Conservation (phyloP, 2,888 invertebrate species). For the Drosophila longiperda region DNA sequence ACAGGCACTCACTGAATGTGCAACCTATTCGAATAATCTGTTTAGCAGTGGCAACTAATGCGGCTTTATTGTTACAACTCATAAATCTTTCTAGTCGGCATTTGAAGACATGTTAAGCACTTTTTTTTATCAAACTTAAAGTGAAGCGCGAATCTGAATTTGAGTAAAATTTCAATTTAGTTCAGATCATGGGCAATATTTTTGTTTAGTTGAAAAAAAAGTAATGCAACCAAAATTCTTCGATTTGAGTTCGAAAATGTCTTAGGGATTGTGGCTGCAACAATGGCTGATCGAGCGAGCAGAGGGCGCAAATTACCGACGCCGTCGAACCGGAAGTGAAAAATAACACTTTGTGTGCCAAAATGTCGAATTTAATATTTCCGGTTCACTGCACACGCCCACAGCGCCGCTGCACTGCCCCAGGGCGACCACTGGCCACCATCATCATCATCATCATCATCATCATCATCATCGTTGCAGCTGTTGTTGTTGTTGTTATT, state of each 20-base stretch:
- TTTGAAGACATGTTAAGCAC: not conserved
- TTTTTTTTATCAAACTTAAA: not conserved
- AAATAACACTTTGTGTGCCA: constrained; percentile 66
- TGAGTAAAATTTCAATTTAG: not conserved
- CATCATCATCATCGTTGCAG: not conserved
- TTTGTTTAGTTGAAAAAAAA: not conserved
- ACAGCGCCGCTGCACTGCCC: constrained; percentile 14
- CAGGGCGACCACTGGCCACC: constrained; percentile 17
- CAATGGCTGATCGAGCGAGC: constrained; percentile 47
- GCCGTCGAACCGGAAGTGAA: constrained; percentile 63
- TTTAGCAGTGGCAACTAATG: not conserved
- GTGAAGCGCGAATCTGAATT: not conserved
- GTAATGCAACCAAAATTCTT: not conserved
- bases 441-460: not conserved
- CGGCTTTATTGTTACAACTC: not conserved
- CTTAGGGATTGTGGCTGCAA: constrained; percentile 10
- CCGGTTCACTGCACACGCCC: constrained; percentile 57
- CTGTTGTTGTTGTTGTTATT: not conserved
- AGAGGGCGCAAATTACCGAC: constrained; percentile 35
- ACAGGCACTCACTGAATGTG: not conserved
- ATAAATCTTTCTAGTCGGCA: not conserved
- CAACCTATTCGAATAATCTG: constrained; percentile 1
- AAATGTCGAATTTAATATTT: constrained; percentile 78
- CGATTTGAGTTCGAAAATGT: constrained; percentile 14
- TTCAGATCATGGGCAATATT: not conserved